Evolutionary conservation across 2,113 vertebrate genomes (phyloP).

Genomic region (Alaudala cheleensis): DNA sequence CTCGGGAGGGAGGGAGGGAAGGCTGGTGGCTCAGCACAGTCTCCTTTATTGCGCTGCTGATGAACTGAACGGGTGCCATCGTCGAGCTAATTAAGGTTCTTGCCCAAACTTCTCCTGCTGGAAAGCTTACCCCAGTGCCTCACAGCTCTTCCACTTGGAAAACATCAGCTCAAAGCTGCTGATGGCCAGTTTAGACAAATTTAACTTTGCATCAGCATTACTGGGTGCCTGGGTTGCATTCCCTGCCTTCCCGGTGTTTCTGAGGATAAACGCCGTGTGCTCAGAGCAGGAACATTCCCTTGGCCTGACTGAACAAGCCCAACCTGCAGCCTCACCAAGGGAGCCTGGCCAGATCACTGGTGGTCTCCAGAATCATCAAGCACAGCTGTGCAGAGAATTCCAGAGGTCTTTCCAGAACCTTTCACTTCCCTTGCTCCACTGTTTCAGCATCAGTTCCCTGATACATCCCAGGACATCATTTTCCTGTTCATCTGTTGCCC

Average conservation of each 20-base stretch:
- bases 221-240: not conserved
- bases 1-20: not conserved
- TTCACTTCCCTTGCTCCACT: not conserved
- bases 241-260: not conserved
- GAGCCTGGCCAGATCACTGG: not conserved
- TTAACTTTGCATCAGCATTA: not conserved
- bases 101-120: constrained; percentile 49
- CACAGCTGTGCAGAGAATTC: not conserved
- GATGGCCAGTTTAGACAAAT: constrained; percentile 53
- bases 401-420: not conserved
- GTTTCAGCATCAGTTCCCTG: not conserved
- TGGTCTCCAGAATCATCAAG: not conserved
- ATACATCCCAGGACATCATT: not conserved
- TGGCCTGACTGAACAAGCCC: not conserved
- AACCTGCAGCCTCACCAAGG: not conserved
- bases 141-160: not conserved
- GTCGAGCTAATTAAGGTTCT: constrained; percentile 8
- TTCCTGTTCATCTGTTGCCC: not conserved
- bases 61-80: not conserved
- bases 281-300: not conserved
- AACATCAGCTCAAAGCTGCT: not conserved
- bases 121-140: not conserved
- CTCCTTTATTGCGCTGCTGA: not conserved
- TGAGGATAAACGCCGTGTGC: not conserved
- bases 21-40: not conserved